Evolutionary conservation across 2,888 invertebrate genomes (phyloP).

Genomic region (Lasius fuliginosus): DNA sequence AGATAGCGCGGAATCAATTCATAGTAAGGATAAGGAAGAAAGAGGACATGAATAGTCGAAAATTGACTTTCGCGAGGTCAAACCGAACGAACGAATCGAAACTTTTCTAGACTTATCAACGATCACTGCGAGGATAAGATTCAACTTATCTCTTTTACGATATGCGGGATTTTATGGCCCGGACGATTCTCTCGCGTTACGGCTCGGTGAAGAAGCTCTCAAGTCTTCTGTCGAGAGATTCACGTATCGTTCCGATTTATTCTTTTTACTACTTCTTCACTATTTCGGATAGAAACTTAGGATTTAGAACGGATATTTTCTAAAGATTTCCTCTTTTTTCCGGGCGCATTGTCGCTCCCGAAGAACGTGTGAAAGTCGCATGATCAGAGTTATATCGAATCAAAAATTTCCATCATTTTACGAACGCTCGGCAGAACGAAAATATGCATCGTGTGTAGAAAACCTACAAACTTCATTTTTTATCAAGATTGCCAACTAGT

Average conservation of each 20-base stretch:
- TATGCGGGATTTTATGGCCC: constrained; percentile 38
- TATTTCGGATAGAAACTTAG: constrained; percentile 46
- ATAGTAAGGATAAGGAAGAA: not conserved
- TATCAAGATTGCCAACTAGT: not conserved
- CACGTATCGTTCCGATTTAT: constrained; percentile 38
- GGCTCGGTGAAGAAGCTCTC: constrained; percentile 25
- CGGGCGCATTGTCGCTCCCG: constrained; percentile 1
- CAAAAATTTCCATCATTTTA: constrained; percentile 23
- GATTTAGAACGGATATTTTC: constrained; percentile 25
- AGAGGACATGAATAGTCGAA: not conserved
- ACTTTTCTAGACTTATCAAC: constrained; percentile 39
- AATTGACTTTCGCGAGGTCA: constrained; percentile 25
- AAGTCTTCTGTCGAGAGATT: constrained; percentile 42
- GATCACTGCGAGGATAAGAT: constrained; percentile 34
- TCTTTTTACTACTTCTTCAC: constrained; percentile 29
- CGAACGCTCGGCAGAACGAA: not conserved
- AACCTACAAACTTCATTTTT: constrained; percentile 5
- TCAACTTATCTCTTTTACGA: constrained; percentile 42
- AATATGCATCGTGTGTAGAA: constrained; percentile 2
- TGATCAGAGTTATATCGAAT: constrained; percentile 17
- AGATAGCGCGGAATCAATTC: constrained; percentile 37
- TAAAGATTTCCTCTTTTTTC: constrained; percentile 14
- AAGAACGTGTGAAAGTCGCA: constrained; percentile 13
- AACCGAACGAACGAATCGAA: constrained; percentile 31
- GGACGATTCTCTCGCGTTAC: constrained; percentile 32